Evolutionary conservation across 2,797 vertebrate species (phyloP).

Genomic region (Phalloptychus januarius): DNA sequence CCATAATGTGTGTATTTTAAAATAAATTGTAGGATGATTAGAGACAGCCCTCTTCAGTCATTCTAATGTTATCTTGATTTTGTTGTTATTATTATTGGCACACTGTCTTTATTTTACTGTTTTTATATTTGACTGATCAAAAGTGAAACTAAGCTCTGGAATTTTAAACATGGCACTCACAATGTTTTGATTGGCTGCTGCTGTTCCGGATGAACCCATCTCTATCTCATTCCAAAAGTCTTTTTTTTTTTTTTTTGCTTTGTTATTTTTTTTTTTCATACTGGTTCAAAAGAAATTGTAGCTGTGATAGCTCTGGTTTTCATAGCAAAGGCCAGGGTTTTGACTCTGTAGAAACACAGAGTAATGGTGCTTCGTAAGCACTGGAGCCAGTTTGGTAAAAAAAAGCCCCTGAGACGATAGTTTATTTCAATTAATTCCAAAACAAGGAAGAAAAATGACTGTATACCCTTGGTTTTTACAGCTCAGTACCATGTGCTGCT

Average conservation of each 20-base stretch:
- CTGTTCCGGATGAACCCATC: background rate
- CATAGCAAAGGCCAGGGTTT: background rate
- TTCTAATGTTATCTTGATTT: background rate
- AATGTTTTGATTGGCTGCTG: background rate
- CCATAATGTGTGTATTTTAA: background rate
- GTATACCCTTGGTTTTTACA: slow-evolving; percentile 21
- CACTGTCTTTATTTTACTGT: background rate
- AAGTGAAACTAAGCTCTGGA: background rate
- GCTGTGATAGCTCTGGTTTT: background rate
- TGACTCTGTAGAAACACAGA: background rate
- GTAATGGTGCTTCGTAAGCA: background rate
- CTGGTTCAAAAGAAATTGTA: background rate
- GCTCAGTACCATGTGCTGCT: slow-evolving; percentile 54
- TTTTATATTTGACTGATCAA: background rate
- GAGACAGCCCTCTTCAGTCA: background rate
- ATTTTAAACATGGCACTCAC: background rate
- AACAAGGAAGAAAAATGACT: background rate
- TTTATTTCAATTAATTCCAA: background rate
- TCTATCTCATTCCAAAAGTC: background rate
- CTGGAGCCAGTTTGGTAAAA: background rate
- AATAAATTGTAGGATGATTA: background rate
- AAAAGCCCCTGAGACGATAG: background rate
- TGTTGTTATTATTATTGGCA: background rate
- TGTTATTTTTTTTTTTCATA: background rate
- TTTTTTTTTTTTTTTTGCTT: too few relatives aligned